A percentile compares a stretch with the other conserved stretches of the same genome.
These are phyloP conservation scores for Cinara cedri DNA, from an alignment of 2,888 invertebrate species.

Conservation along the genomic window DNA sequence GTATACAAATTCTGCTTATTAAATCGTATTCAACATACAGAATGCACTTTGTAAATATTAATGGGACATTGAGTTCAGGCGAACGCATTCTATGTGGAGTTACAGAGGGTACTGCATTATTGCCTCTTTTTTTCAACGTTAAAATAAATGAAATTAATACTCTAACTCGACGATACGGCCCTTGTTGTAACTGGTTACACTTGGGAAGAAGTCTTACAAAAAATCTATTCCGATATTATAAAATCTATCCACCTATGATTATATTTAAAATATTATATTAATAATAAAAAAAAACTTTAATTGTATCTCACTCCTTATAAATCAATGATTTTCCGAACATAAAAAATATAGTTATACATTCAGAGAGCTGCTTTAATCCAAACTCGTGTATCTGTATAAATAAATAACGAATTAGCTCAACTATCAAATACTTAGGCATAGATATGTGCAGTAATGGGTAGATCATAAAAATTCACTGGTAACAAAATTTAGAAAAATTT, in stretches of 20 bases:
- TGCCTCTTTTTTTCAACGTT: not conserved
- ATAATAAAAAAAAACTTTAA: no score
- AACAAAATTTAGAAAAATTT: not conserved
- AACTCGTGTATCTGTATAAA: not conserved
- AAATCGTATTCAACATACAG: not conserved
- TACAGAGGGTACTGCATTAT: not conserved
- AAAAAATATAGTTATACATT: no score
- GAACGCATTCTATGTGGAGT: not conserved
- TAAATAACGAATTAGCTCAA: not conserved
- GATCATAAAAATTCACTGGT: not conserved
- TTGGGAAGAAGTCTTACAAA: not conserved
- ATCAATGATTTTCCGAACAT: no score
- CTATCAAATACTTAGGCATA: no score
- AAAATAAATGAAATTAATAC: not conserved
- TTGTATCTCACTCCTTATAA: no score
- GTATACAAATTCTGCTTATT: not conserved
- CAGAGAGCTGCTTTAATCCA: no score
- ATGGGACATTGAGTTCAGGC: not conserved
- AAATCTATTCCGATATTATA: not conserved
- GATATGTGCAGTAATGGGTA: no score
- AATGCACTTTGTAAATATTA: not conserved
- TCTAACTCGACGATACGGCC: not conserved
- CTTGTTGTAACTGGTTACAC: conserved; percentile 2
- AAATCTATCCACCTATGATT: not conserved
- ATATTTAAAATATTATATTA: not conserved